Evolutionary conservation across 2,113 vertebrate genomes (phyloP), one percentile per base, ranked within the genome.

Genomic region (Notechis scutatus): DNA sequence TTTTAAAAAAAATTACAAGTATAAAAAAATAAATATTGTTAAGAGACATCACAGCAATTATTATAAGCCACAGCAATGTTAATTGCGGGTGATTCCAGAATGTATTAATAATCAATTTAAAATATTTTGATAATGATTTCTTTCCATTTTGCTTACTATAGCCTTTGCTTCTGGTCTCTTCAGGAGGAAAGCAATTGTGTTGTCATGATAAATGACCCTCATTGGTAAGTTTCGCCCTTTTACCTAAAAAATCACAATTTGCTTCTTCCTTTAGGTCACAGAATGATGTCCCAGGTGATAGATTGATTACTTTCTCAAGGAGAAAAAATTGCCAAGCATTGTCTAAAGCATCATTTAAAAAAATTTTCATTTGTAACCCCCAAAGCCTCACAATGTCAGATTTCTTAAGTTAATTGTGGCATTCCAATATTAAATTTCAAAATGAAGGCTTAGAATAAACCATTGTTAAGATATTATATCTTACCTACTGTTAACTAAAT

Each of bases 241-340:
- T 97, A 97, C 97, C 96, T 97, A 97, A 98, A 98, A 98, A 98
- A 98, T 98, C 98, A 99, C 98, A 98, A 98, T 99, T 98, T 98
- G 98, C 98, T 98, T 98, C 97, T 98, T 98, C 96, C 94, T 90
- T 97, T 97, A 97, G 97, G 97, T 98, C 96, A 96, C 97, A 98
- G 97, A 98, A 97, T 96, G 98, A 98, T 98, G 59, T 26, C 96
- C 97, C 96, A 96, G 97, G 97, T 98, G 98, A 99, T 98, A 98
- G 98, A 99, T 99, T 99, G 99, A 99, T 98, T 96, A 97, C 97
- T 96, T 96, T 98, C 98, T 97, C 14, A 52, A 23, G 64, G 39
- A 2, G 4, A 89, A 98, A 98, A 98, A 98, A 98, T 98, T 94
- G 96, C 97, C 96, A 97, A 96, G 98, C 97, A 98, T 97, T 96